phyloP scores from a whole-genome alignment of 2,888 invertebrate species.

The Cephus sareptanus region DNA sequence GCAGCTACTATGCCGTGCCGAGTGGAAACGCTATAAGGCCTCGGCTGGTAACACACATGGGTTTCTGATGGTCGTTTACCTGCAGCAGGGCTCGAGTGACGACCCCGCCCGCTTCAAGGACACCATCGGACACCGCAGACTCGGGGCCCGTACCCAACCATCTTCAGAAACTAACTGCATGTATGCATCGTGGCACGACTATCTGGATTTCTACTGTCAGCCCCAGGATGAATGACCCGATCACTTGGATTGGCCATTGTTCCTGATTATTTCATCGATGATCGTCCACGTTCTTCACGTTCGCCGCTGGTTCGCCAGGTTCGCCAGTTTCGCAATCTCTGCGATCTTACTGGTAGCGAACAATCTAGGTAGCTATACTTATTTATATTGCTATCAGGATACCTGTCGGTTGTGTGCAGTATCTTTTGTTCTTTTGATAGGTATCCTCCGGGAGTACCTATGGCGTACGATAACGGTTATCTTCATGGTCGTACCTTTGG shows the following conservation, averaged over 20 bases:
- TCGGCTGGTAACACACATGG: constrained; percentile 50
- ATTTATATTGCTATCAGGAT: not conserved
- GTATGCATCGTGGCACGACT: constrained; percentile 27
- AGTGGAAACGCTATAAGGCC: constrained; percentile 39
- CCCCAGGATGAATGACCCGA: constrained; percentile 28
- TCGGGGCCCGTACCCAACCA: constrained; percentile 48
- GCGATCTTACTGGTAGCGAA: not conserved
- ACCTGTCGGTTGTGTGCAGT: not conserved
- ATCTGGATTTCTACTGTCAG: constrained; percentile 45
- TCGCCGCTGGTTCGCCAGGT: not conserved
- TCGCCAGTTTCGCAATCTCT: not conserved
- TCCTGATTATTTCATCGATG: constrained; percentile 19
- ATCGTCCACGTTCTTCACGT: constrained; percentile 3
- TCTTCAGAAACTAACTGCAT: constrained; percentile 49
- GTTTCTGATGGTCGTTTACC: constrained; percentile 64
- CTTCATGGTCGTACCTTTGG: not conserved
- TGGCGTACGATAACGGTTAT: not conserved
- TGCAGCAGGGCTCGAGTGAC: constrained; percentile 60
- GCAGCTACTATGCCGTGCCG: constrained; percentile 8
- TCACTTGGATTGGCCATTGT: constrained; percentile 35
- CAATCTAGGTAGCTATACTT: not conserved
- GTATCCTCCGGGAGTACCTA: not conserved
- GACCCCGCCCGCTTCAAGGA: constrained; percentile 65
- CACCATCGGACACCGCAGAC: constrained; percentile 56
- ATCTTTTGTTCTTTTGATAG: not conserved